phyloP scores from a whole-genome alignment of 1,140 invertebrate species.

The Dinoponera quadriceps region DNA sequence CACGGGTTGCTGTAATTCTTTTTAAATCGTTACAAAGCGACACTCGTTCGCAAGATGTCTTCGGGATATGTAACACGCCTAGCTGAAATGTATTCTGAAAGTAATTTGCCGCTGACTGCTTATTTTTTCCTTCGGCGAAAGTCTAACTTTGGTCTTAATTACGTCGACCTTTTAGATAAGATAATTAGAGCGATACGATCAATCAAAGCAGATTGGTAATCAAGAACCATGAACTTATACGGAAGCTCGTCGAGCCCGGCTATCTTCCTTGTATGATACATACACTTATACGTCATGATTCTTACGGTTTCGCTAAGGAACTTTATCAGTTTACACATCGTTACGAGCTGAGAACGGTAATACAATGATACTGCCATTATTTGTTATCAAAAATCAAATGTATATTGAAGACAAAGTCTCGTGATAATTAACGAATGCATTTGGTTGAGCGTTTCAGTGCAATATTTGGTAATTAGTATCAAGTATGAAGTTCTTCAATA shows the following conservation, averaged over 20 bases:
- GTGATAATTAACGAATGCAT: too few species aligned
- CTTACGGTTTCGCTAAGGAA: too few species aligned
- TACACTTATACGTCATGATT: background rate
- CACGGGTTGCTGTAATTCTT: too few species aligned
- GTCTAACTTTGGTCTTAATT: conserved; percentile 43
- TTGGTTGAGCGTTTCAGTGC: too few species aligned
- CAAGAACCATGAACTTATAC: conserved; percentile 14
- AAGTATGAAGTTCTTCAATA: too few species aligned
- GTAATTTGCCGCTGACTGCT: conserved; percentile 5
- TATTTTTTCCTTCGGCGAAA: conserved; percentile 24
- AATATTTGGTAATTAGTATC: too few species aligned
- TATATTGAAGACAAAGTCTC: too few species aligned
- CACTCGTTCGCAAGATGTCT: background rate
- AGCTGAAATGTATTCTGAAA: background rate
- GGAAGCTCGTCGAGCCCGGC: conserved; percentile 28
- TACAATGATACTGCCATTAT: too few species aligned
- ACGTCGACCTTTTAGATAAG: background rate
- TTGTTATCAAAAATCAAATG: too few species aligned
- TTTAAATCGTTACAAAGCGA: background rate
- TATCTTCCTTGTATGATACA: conserved; percentile 29
- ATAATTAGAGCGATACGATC: conserved; percentile 44
- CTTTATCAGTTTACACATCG: too few species aligned
- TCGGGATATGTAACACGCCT: background rate
- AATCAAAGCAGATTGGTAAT: conserved; percentile 32
- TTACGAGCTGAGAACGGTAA: too few species aligned